Conservation (phyloP, 1,140 invertebrate genomes). For the Zeugodacus cucurbitae region DNA sequence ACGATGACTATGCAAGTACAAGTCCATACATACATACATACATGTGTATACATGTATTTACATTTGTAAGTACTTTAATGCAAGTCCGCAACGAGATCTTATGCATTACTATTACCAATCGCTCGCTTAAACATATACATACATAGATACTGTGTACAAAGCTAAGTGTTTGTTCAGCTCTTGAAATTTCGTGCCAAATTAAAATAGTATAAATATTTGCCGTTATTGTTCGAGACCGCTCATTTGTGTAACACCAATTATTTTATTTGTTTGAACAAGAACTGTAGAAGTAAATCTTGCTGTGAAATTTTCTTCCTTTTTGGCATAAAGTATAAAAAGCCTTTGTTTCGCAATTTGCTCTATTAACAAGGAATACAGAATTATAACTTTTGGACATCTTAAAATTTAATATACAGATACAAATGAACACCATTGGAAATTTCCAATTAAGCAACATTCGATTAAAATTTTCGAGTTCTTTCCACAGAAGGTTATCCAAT, state of each 20-base stretch:
- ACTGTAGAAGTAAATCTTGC: background rate
- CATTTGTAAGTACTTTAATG: too few species aligned
- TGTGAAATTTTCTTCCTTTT: background rate
- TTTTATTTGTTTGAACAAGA: slow-evolving; percentile 49
- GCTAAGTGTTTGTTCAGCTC: background rate
- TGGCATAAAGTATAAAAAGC: too few species aligned
- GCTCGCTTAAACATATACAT: background rate
- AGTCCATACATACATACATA: background rate
- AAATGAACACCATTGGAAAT: too few species aligned
- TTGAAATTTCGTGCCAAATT: slow-evolving; percentile 52
- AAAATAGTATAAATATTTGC: slow-evolving; percentile 65
- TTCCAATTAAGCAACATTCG: too few species aligned
- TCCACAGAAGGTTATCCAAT: too few species aligned
- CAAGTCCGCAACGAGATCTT: background rate
- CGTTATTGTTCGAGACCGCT: slow-evolving; percentile 63
- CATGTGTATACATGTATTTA: background rate
- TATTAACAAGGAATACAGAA: too few species aligned
- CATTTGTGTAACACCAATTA: slow-evolving; percentile 65
- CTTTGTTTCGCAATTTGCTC: too few species aligned
- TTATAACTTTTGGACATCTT: too few species aligned
- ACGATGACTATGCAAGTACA: slow-evolving; percentile 50
- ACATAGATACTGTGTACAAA: background rate
- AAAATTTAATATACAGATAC: too few species aligned
- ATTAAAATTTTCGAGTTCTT: too few species aligned
- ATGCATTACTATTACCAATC: too few species aligned